These are phyloP conservation scores for Scaptodrosophila lebanonensis DNA, from an alignment of 1,140 invertebrate genomes.

Conservation along the genomic window DNA sequence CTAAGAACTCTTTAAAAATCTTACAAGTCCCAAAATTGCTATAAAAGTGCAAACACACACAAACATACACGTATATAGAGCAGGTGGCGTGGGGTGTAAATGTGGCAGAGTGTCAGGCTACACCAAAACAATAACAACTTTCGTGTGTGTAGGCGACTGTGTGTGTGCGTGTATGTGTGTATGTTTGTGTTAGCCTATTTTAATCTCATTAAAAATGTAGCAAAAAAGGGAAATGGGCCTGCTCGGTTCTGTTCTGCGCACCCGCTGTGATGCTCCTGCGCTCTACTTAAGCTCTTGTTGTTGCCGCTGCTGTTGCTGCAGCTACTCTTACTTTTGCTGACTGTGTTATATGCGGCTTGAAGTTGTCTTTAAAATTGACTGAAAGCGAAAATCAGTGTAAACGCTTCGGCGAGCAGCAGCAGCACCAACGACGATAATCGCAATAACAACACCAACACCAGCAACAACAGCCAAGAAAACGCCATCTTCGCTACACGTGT, in stretches of 20 bases:
- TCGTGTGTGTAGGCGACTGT: conserved; percentile 32
- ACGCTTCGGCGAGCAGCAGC: conserved; percentile 55
- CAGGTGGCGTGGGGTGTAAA: conserved; percentile 10
- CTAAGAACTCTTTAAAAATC: conserved; percentile 16
- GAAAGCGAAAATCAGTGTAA: conserved; percentile 74
- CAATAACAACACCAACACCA: no score
- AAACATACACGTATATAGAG: conserved; percentile 6
- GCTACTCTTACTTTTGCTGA: conserved; percentile 40
- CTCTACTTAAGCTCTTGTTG: neutral
- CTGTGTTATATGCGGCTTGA: conserved; percentile 68
- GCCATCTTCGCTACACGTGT: conserved; percentile 53
- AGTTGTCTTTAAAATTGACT: conserved; percentile 73
- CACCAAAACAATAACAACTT: neutral
- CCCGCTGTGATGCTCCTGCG: conserved; percentile 7
- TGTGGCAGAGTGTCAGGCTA: conserved; percentile 9
- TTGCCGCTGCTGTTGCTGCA: conserved; percentile 22
- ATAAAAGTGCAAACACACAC: conserved; percentile 65
- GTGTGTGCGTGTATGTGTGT: conserved; percentile 26
- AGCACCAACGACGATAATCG: no score
- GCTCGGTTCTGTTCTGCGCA: conserved; percentile 1
- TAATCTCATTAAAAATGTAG: conserved; percentile 75
- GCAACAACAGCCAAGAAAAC: conserved; percentile 22
- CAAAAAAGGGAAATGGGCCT: conserved; percentile 59
- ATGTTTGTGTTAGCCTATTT: conserved; percentile 65
- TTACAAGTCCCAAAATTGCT: conserved; percentile 69